Evolutionary conservation across 92 coral and sea anemone genomes (phyloP).

Genomic region (Zoanthus gigantus): DNA sequence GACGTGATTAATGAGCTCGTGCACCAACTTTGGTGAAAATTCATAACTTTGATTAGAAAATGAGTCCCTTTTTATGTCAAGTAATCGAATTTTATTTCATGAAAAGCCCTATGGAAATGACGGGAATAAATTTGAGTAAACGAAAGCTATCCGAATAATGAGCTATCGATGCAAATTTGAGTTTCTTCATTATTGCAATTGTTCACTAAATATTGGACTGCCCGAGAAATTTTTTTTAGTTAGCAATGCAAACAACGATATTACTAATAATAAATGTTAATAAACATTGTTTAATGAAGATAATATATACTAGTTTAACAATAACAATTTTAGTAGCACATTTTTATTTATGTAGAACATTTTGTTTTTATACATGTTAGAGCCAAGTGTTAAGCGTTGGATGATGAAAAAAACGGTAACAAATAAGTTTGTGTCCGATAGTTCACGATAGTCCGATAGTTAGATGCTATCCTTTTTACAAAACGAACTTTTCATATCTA

Average conservation of each 20-base stretch:
- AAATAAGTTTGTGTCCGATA: background rate
- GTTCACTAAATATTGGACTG: background rate
- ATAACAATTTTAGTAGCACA: background rate
- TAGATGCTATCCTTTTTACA: constrained; percentile 10
- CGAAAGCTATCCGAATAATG: background rate
- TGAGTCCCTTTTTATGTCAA: background rate
- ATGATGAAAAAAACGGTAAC: background rate
- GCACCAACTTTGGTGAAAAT: background rate
- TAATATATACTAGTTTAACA: background rate
- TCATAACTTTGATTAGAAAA: background rate
- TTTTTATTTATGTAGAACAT: background rate
- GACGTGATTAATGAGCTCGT: background rate
- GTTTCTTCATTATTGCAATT: constrained; percentile 1
- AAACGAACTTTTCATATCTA: constrained; percentile 33
- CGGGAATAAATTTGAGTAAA: background rate
- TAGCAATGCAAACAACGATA: background rate
- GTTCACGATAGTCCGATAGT: background rate
- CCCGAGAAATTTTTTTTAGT: background rate
- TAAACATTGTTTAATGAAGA: background rate
- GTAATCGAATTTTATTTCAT: background rate
- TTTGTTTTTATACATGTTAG: constrained; percentile 4
- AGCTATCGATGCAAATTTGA: background rate
- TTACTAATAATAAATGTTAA: background rate
- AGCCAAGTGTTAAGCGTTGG: background rate
- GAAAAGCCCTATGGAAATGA: background rate